phyloP scores from a whole-genome alignment of 2,888 invertebrate genomes.

The Neuroscelio doddi region DNA sequence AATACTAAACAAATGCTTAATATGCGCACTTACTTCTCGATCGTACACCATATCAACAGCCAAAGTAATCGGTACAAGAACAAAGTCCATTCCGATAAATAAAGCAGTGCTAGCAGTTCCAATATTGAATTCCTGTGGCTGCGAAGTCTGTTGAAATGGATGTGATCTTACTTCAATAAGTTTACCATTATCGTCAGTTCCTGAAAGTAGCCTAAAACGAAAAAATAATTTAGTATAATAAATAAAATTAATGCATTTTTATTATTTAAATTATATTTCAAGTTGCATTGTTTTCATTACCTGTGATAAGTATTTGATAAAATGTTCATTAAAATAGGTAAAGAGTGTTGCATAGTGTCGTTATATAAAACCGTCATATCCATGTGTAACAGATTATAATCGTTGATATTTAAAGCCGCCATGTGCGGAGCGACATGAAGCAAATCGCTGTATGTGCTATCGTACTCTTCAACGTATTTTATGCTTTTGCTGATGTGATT shows the following conservation, averaged over 20 bases:
- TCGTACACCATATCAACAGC: slow-evolving; percentile 88
- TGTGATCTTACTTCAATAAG: slow-evolving; percentile 80
- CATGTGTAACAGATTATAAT: slow-evolving; percentile 73
- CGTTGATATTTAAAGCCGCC: slow-evolving; percentile 78
- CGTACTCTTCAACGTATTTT: slow-evolving; percentile 73
- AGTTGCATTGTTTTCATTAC: slow-evolving; percentile 68
- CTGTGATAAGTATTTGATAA: slow-evolving; percentile 81
- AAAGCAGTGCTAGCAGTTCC: slow-evolving; percentile 83
- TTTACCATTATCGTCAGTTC: slow-evolving; percentile 58
- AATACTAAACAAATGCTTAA: too few species aligned
- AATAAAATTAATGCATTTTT: not conserved
- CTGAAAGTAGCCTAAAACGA: slow-evolving; percentile 68
- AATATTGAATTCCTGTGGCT: slow-evolving; percentile 81
- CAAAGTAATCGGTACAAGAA: slow-evolving; percentile 83
- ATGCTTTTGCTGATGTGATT: slow-evolving; percentile 63
- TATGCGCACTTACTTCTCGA: slow-evolving; percentile 84
- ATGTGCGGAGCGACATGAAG: slow-evolving; percentile 78
- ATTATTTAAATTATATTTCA: slow-evolving; percentile 1
- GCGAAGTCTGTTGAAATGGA: slow-evolving; percentile 83
- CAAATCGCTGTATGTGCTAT: slow-evolving; percentile 79
- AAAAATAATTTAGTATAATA: too few species aligned
- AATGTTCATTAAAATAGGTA: slow-evolving; percentile 83
- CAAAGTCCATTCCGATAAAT: slow-evolving; percentile 87
- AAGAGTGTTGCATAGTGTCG: slow-evolving; percentile 84
- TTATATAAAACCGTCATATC: slow-evolving; percentile 81